phyloP scores from a whole-genome alignment of 2,797 vertebrate genomes.

The Squalus acanthias region DNA sequence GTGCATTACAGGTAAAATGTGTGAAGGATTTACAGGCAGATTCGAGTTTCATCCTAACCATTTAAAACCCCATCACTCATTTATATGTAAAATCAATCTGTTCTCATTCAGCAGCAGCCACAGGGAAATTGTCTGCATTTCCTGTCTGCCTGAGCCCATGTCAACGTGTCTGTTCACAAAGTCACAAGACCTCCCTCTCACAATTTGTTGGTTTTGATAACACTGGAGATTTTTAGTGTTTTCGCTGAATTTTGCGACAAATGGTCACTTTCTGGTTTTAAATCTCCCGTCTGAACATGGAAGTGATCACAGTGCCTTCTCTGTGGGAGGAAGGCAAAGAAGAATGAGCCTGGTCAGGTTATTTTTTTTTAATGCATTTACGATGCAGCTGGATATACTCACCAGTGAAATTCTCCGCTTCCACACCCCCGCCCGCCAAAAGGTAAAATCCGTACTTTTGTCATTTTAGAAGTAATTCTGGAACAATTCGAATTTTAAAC shows the following conservation, averaged over 20 bases:
- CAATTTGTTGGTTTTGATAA: slow-evolving; percentile 15
- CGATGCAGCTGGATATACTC: background rate
- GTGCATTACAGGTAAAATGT: slow-evolving; percentile 13
- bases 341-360: background rate
- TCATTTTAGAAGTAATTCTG: background rate
- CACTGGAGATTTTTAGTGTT: background rate
- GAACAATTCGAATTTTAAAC: too few species aligned
- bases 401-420: background rate
- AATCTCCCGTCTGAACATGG: background rate
- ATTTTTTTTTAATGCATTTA: background rate
- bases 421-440: background rate
- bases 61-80: slow-evolving; percentile 35
- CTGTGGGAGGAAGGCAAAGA: background rate
- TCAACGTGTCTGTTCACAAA: background rate
- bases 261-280: background rate
- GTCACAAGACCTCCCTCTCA: slow-evolving; percentile 9
- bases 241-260: background rate
- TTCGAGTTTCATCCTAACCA: slow-evolving; percentile 17
- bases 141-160: background rate
- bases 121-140: slow-evolving; percentile 19
- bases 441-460: too few species aligned
- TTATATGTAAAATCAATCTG: slow-evolving; percentile 35
- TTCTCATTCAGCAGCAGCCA: background rate
- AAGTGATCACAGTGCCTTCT: background rate
- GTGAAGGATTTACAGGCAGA: slow-evolving; percentile 35